Percentiles rank a stretch among this genome's conserved stretches.
Evolutionary conservation across 2,113 vertebrate genomes (phyloP).

Genomic region (Podarcis muralis): DNA sequence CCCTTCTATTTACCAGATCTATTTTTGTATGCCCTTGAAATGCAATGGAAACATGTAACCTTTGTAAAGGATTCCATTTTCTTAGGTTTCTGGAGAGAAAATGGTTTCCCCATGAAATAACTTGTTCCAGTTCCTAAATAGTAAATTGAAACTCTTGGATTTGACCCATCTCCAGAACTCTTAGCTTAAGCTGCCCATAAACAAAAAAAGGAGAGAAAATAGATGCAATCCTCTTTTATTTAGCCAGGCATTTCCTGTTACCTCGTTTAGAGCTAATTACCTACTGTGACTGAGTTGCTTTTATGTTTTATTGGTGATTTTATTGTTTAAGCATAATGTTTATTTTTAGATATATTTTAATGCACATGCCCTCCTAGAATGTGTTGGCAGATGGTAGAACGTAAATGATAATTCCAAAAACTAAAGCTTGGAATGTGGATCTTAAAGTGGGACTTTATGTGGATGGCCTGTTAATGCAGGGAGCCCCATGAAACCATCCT

Average conservation of each 20-base stretch:
- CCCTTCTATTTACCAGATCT: background rate
- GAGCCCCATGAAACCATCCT: background rate
- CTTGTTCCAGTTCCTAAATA: background rate
- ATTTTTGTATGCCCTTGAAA: background rate
- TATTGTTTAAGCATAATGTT: background rate
- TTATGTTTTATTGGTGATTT: constrained; percentile 10
- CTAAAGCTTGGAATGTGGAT: background rate
- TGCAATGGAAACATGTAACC: background rate
- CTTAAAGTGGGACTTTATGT: background rate
- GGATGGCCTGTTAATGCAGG: background rate
- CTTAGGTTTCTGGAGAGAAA: background rate
- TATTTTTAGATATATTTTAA: background rate
- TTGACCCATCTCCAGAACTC: background rate
- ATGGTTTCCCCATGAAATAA: background rate
- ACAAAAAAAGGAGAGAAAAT: background rate
- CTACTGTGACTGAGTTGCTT: background rate
- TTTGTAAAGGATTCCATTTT: background rate
- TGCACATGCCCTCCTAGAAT: background rate
- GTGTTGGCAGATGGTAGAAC: background rate
- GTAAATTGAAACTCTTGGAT: background rate
- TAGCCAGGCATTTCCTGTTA: background rate
- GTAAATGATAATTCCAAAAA: constrained; percentile 10
- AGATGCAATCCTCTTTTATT: background rate
- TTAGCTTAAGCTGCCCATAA: background rate
- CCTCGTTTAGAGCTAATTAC: background rate